A percentile compares a stretch with the other conserved stretches of the same genome.
Evolutionary conservation across 2,113 vertebrate species (phyloP).

Genomic region (Gobius niger): DNA sequence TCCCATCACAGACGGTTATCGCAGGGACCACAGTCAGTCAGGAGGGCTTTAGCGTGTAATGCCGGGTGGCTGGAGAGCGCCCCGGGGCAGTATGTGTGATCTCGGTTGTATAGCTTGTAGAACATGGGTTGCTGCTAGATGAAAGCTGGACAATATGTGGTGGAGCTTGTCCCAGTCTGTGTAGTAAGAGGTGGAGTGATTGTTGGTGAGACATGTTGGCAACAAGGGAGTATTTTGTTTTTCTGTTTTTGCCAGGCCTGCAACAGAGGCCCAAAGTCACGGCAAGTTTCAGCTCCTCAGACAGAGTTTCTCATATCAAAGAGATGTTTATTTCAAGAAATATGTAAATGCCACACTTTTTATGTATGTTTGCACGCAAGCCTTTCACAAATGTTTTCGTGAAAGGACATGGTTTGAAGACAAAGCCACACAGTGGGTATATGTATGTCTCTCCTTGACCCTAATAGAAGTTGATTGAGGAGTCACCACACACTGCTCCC

Average conservation of each 20-base stretch:
- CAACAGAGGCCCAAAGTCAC: too few relatives aligned
- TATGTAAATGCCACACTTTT: too few relatives aligned
- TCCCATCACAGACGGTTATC: slow-evolving; percentile 65
- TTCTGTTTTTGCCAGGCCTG: too few relatives aligned
- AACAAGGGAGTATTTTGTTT: background rate
- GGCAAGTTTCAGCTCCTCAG: too few relatives aligned
- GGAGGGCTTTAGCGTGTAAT: slow-evolving; percentile 44
- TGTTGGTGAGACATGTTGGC: background rate
- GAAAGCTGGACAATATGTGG: slow-evolving; percentile 36
- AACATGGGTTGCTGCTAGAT: slow-evolving; percentile 36
- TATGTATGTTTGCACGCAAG: background rate
- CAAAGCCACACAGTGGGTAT: slow-evolving; percentile 19
- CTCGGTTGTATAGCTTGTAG: slow-evolving; percentile 44
- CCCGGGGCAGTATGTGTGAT: slow-evolving; percentile 54
- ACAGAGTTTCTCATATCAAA: too few relatives aligned
- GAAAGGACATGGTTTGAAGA: slow-evolving; percentile 21
- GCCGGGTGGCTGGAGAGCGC: slow-evolving; percentile 34
- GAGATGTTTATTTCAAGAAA: too few relatives aligned
- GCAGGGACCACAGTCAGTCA: slow-evolving; percentile 58
- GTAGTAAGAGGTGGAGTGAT: background rate
- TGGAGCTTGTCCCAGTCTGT: slow-evolving; percentile 14
- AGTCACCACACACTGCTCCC: slow-evolving; percentile 62
- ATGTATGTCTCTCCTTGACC: slow-evolving; percentile 62
- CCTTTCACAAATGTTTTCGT: background rate
- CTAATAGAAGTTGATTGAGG: slow-evolving; percentile 74